These are phyloP conservation scores for Polydrusus tereticollis DNA, from an alignment of 2,888 invertebrate genomes.

Conservation along the genomic window DNA sequence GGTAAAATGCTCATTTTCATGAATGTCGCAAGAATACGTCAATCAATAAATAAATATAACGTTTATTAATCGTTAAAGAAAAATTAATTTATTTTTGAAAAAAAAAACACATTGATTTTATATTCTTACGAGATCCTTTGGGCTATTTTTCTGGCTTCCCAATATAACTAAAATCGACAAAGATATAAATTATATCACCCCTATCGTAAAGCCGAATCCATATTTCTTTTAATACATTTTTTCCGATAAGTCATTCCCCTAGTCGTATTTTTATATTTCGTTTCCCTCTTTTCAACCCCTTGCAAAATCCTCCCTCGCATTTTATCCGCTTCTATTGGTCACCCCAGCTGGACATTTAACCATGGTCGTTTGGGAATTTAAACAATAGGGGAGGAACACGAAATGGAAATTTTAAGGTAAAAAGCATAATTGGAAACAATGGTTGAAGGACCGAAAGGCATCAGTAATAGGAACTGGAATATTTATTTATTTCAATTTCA, in stretches of 20 bases:
- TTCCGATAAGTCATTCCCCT: slow-evolving; percentile 40
- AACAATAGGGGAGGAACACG: background rate
- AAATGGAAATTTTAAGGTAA: background rate
- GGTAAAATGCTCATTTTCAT: too few relatives aligned
- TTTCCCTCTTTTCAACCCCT: slow-evolving; percentile 36
- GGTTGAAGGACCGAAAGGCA: too few relatives aligned
- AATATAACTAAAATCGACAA: slow-evolving; percentile 23
- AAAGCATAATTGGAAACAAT: too few relatives aligned
- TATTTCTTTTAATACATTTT: slow-evolving; percentile 41
- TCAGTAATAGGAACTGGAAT: too few relatives aligned
- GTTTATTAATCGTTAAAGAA: too few relatives aligned
- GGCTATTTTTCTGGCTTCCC: background rate
- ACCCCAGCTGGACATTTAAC: slow-evolving; percentile 57
- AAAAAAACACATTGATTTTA: background rate
- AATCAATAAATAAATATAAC: too few relatives aligned
- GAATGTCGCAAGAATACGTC: too few relatives aligned
- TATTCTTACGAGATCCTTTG: background rate
- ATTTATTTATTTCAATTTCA: too few relatives aligned
- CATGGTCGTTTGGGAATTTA: background rate
- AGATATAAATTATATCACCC: slow-evolving; percentile 28
- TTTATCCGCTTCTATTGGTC: slow-evolving; percentile 56
- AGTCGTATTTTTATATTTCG: slow-evolving; percentile 39
- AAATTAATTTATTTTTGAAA: too few relatives aligned
- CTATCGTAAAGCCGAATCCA: slow-evolving; percentile 31
- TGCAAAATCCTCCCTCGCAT: slow-evolving; percentile 28